phyloP scores from a whole-genome alignment of 2,888 invertebrate genomes.

The Polyommatus iphigenia region DNA sequence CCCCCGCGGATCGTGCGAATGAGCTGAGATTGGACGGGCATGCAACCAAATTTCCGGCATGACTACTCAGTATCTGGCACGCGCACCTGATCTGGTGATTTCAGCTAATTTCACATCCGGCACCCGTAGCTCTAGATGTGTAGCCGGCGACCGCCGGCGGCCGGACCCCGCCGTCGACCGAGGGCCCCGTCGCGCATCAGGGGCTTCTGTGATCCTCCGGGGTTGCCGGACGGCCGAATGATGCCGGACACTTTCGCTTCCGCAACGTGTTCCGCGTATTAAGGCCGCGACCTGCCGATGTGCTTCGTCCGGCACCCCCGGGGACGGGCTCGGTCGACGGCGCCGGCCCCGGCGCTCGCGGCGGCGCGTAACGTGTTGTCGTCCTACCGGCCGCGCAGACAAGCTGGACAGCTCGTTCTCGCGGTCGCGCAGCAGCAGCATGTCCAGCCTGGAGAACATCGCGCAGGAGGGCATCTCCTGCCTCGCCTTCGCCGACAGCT shows the following conservation, averaged over 20 bases:
- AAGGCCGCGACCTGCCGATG: neutral
- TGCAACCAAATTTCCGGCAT: conserved; percentile 59
- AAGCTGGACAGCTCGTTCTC: conserved; percentile 98
- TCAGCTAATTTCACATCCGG: conserved; percentile 76
- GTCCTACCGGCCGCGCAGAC: conserved; percentile 88
- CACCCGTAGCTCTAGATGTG: conserved; percentile 60
- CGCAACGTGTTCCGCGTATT: neutral
- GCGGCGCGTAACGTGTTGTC: conserved; percentile 57
- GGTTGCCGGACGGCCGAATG: neutral
- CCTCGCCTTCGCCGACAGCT: conserved; percentile 97
- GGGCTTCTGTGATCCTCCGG: neutral
- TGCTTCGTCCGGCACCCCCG: neutral
- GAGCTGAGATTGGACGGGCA: conserved; percentile 77
- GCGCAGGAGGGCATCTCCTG: conserved; percentile 97
- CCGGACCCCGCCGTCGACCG: neutral
- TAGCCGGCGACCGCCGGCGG: conserved; percentile 45
- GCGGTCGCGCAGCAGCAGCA: conserved; percentile 97
- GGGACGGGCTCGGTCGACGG: neutral
- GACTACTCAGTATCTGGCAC: conserved; percentile 46
- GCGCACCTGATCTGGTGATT: conserved; percentile 59
- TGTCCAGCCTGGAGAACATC: conserved; percentile 98
- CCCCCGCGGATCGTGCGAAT: conserved; percentile 60
- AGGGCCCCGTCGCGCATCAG: no score
- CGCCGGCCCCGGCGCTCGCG: conserved; percentile 4
- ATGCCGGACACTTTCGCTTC: neutral